Percentiles rank a stretch among this genome's conserved stretches.
Evolutionary conservation across 2,113 vertebrate genomes (phyloP).

Genomic region (Thymallus thymallus): DNA sequence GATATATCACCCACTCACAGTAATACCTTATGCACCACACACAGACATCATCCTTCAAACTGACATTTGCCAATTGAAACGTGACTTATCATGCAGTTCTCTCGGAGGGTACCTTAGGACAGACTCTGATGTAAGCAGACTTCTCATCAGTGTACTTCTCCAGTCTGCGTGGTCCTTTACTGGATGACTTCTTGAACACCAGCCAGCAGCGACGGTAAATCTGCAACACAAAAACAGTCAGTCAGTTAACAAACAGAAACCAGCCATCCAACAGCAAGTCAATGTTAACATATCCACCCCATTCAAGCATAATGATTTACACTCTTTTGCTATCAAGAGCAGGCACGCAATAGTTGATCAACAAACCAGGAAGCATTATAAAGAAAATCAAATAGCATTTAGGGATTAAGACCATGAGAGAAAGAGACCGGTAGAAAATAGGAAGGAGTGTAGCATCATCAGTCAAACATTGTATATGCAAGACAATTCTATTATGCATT

Average conservation of each 20-base stretch:
- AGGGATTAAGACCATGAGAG: not conserved
- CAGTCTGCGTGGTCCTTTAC: conserved; percentile 92
- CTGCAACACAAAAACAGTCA: conserved; percentile 59
- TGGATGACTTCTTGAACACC: conserved; percentile 94
- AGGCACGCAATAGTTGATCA: not conserved
- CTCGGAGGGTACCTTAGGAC: conserved; percentile 78
- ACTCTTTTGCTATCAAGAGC: not conserved
- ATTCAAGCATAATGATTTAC: not conserved
- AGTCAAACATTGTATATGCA: conserved; percentile 6
- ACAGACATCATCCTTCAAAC: too few species aligned
- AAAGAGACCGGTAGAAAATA: not conserved
- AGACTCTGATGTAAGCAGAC: conserved; percentile 81
- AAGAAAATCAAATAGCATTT: not conserved
- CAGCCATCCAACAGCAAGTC: not conserved
- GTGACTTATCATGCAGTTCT: too few species aligned
- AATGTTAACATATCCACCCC: not conserved
- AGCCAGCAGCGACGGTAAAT: conserved; percentile 97
- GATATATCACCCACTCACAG: conserved; percentile 12
- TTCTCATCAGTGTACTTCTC: conserved; percentile 97
- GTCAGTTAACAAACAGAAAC: not conserved
- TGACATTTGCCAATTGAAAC: too few species aligned
- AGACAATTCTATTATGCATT: conserved; percentile 25
- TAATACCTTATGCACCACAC: not conserved
- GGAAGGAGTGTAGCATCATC: not conserved
- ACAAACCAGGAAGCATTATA: not conserved